phyloP scores from a whole-genome alignment of 2,797 vertebrate species.

The Carduelis carduelis region DNA sequence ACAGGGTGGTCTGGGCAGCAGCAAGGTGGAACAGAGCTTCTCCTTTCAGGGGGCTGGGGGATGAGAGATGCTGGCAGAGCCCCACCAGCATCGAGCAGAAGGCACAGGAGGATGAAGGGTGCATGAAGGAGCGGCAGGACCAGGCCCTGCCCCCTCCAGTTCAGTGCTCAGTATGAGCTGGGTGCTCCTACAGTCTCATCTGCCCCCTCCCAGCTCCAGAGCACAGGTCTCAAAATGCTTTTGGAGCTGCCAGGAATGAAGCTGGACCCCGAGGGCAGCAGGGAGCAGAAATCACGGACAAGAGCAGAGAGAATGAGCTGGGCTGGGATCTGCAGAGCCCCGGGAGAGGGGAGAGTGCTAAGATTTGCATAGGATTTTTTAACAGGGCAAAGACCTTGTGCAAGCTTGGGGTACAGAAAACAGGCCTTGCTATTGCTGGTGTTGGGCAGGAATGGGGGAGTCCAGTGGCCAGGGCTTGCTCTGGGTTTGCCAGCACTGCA shows the following conservation, averaged over 20 bases:
- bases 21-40: neutral
- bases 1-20: neutral
- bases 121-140: neutral
- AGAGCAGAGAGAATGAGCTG: neutral
- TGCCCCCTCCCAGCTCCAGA: neutral
- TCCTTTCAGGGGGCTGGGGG: neutral
- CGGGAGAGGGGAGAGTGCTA: neutral
- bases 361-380: constrained; percentile 52
- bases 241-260: neutral
- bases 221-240: neutral
- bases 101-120: constrained; percentile 30
- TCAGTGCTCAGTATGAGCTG: neutral
- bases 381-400: constrained; percentile 35
- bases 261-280: neutral
- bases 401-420: neutral
- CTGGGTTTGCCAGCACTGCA: neutral
- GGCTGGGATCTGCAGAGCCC: neutral
- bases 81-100: neutral
- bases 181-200: neutral
- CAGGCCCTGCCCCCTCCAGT: neutral
- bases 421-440: constrained; percentile 46
- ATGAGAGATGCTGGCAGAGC: neutral
- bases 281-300: neutral
- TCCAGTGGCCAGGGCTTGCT: neutral
- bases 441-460: neutral